Conservation (phyloP, 2,797 vertebrate genomes). For the Anisognathus igniventris region DNA sequence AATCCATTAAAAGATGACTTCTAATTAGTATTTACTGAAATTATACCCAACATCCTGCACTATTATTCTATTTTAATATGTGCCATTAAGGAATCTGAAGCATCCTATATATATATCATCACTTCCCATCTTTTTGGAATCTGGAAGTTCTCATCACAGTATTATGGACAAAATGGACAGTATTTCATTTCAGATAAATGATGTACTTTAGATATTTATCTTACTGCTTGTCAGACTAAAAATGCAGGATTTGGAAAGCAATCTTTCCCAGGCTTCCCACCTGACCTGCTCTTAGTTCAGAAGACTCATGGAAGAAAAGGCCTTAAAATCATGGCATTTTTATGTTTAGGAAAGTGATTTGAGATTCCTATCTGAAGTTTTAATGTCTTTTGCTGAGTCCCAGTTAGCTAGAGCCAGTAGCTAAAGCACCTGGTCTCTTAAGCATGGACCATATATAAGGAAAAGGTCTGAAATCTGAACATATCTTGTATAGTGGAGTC, state of each 20-base stretch:
- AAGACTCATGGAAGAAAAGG: neutral
- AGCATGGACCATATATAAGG: neutral
- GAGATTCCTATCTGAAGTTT: neutral
- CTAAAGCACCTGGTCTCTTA: neutral
- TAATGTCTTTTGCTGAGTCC: neutral
- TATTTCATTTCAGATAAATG: constrained; percentile 20
- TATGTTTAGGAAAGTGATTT: constrained; percentile 3
- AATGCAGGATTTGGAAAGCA: constrained; percentile 32
- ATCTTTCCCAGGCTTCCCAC: constrained; percentile 24
- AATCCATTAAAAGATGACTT: neutral
- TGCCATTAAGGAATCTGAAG: neutral
- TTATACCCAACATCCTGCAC: neutral
- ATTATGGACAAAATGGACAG: neutral
- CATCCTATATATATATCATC: neutral
- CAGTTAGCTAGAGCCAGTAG: neutral
- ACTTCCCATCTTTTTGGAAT: neutral
- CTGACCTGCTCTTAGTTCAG: neutral
- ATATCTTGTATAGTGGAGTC: neutral
- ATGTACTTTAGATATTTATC: constrained; percentile 19
- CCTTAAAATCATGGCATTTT: constrained; percentile 39
- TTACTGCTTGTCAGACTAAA: constrained; percentile 8
- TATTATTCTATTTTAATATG: neutral
- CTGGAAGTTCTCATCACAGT: constrained; percentile 6
- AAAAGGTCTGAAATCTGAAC: neutral
- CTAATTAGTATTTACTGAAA: neutral